Evolutionary conservation across 2,113 vertebrate species (phyloP), one percentile per base, ranked within the genome.

Genomic region (Hyperoodon ampullatus): DNA sequence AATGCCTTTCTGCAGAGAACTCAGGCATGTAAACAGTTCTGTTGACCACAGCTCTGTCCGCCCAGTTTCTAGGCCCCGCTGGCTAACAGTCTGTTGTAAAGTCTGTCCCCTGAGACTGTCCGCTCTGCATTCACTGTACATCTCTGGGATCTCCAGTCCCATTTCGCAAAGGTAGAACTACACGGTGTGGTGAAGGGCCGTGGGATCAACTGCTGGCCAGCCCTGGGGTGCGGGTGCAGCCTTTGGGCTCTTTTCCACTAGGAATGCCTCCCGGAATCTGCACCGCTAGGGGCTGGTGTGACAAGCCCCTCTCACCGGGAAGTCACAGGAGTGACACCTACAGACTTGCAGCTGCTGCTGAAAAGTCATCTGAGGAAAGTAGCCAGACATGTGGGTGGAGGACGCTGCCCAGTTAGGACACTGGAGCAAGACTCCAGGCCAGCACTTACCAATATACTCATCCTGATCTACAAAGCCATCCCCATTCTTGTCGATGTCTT

Each of bases 391-490:
- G 21, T 6, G 11, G 68, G 83, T 60, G 26, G 50, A 88, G 58
- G 50, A 24, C 6, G 65, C 1, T 12, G 74, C 87, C 50, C 50
- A 13, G 28, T 0, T 15, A 50, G 72, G 30, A 47, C 18, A n/a
- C 61, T 87, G 30, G 92, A 89, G 42, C 21, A 50, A 88, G 82
- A 23, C 39, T 18, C 21, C 42, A 70, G 72, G 66, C 26, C 35
- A 80, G 5, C 47, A 96, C 99, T 99, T 98, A 99, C 99, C 99
- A 30, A 99, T 99, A 94, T 99, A 99, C 93, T 99, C 99, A 16
- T 99, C 99, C 97, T 99, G 99, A 98, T 99, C 99, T 97, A 99
- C 99, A 89, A 99, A 99, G 68, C 99, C 99, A 35, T 99, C 99
- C 39, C 96, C 98, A 0, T 99, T 99, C 98, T 99, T 99, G 98